Base-by-base conservation (phyloP, 1,140 invertebrate species). In the Drosophila santomea region DNA sequence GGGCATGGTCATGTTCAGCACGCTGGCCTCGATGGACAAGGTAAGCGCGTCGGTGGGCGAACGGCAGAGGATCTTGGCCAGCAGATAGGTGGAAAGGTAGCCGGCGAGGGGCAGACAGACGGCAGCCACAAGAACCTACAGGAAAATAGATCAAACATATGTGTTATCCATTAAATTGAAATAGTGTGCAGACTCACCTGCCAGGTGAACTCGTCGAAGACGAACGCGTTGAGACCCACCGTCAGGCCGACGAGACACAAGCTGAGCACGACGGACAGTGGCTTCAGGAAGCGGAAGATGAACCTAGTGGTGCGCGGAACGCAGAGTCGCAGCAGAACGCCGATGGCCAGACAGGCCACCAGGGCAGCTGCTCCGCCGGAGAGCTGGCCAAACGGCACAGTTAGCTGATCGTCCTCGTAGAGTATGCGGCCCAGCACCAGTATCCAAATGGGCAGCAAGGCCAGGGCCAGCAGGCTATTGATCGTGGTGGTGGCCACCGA, bases 1-100 rank as follows among this genome's bases (percentile, higher is more conserved):
- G 14, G 82, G 82, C 62, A 86, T 58, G 36, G 74, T 78, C 78
- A 84, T 84, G 61, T 84, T 86, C 8, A 86, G 55, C 14, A 86
- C 81, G 43, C 80, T 78, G 1, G 80, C 78, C 32, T 86, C 82
- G 6, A 84, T 58, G 39, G 74, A 35, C 23, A 86, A 35, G 0
- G 82, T 86, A 14, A 86, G 38, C n/a, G 80, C 54, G 25, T 86
- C 82, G n/a, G 78, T 80, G 28, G 71, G 25, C 0, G 77, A 58
- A 8, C 82, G 78, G n/a, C 82, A 78, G 2, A 86, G 32, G 4
- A 86, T 3, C 55, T 74, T 80, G 4, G 82, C 39, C n/a, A 85
- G 25, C 23, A 69, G 47, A 47, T 64, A 81, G 0, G 82, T 78
- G 15, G 55, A 15, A n/a, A 75, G 5, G 47, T 80, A 86, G 8